A percentile compares a stretch with the other conserved stretches of the same genome.
These are phyloP conservation scores for Eristalis tenax DNA, from an alignment of 2,888 invertebrate species.

Conservation along the genomic window DNA sequence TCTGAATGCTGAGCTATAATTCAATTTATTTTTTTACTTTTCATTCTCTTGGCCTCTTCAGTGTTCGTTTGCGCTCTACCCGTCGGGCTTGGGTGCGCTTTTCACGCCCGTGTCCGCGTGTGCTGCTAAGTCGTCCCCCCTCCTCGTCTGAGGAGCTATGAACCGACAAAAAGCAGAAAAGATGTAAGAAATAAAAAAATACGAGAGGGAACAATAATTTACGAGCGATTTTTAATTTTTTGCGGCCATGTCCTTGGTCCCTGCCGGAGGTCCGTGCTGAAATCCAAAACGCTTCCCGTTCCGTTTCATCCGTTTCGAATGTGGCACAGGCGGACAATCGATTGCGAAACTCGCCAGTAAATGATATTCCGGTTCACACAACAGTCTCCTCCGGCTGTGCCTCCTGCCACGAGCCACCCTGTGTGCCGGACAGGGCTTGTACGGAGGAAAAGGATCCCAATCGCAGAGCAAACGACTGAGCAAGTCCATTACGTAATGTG, in stretches of 20 bases:
- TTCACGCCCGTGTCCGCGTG: neutral
- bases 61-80: neutral
- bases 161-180: conserved; percentile 1
- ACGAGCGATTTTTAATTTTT: conserved; percentile 64
- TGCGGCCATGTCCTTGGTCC: conserved; percentile 16
- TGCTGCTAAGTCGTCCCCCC: conserved; percentile 17
- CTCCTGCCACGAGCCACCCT: conserved; percentile 30
- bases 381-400: conserved; percentile 6
- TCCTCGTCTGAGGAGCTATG: conserved; percentile 14
- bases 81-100: neutral
- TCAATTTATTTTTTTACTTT: conserved; percentile 40
- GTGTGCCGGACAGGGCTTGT: neutral
- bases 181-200: neutral
- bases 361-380: conserved; percentile 41
- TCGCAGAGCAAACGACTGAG: neutral
- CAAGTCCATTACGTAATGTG: conserved; percentile 45
- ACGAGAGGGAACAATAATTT: conserved; percentile 54
- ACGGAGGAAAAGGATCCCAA: neutral
- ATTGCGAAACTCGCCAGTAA: conserved; percentile 57
- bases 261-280: conserved; percentile 6
- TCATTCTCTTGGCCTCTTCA: conserved; percentile 12
- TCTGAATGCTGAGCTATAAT: conserved; percentile 39
- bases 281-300: conserved; percentile 29
- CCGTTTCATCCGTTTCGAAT: conserved; percentile 13
- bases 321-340: conserved; percentile 59